Evolutionary conservation across 2,113 vertebrate genomes (phyloP), one percentile per base, ranked within the genome.

Genomic region (Oryzias javanicus): DNA sequence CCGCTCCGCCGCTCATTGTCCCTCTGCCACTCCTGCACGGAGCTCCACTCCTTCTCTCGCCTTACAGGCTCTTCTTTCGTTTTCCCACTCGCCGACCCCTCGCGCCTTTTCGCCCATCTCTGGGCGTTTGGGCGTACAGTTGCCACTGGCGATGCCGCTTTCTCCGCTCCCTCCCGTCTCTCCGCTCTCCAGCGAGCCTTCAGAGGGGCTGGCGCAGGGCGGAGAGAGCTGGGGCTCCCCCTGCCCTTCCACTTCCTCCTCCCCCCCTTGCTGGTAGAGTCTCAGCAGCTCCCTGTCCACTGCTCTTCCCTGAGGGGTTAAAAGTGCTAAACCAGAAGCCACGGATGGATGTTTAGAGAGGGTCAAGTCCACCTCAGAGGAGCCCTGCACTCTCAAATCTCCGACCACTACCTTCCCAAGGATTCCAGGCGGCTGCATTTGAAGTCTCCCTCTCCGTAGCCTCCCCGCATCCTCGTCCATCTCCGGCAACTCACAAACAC

Each of bases 201-300:
- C 96, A 0, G 96, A 98, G 16, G 96, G 96, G 90, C 95, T 98
- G 89, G 95, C 96, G 59, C 96, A 98, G 71, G 96, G 96, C 29
- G 96, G 96, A 74, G 94, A 90, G 55, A 94, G 94, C 47, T 90
- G 95, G 62, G 94, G 94, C 83, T 91, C 96, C 46, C 50, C 86
- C 5, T 79, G 89, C 2, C 18, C 84, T 57, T 90, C 89, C 0
- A 60, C 77, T 12, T 87, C 88, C 25, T 79, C 90, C 40, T 82
- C 85, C 79, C 89, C 91, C 88, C 91, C 90, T 90, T 92, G 92
- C 82, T 94, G 96, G 83, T 94, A 95, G 75, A 95, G 87, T 83
- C 93, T 92, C 72, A 93, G 92, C 20, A 95, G 91, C 78, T 92
- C 93, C 85, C 91, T 93, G 75, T 92, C 93, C 52, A 93, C 1